Evolutionary conservation across 2,797 vertebrate species (phyloP).

Genomic region (Thripadectes ignobilis): DNA sequence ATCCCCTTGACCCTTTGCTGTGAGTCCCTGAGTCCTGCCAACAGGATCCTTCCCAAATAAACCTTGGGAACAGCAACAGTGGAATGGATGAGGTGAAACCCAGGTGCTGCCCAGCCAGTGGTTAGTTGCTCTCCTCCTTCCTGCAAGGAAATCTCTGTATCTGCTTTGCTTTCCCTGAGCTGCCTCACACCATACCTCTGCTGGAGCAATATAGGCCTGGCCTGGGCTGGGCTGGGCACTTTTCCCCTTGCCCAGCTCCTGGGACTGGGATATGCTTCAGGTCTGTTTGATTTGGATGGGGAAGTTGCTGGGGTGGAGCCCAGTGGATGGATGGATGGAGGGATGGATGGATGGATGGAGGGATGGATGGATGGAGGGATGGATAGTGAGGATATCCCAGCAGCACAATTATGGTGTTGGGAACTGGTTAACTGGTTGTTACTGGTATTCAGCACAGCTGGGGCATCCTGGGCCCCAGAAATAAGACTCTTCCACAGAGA

Average conservation of each 20-base stretch:
- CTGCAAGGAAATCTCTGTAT: neutral
- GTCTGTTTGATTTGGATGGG: neutral
- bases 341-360: neutral
- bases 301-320: neutral
- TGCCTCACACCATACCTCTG: neutral
- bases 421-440: neutral
- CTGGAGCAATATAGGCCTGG: neutral
- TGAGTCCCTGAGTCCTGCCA: neutral
- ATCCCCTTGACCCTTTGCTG: rapidly evolving
- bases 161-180: neutral
- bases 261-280: rapidly evolving
- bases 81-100: neutral
- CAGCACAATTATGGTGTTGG: rapidly evolving
- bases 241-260: neutral
- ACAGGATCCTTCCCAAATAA: neutral
- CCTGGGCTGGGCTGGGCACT: rapidly evolving
- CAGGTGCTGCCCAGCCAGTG: rapidly evolving
- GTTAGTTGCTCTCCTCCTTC: neutral
- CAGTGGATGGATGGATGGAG: rapidly evolving
- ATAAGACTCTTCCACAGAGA: neutral
- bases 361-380: no score
- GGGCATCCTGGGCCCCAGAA: neutral
- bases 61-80: neutral
- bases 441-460: neutral
- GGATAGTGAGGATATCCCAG: neutral